A percentile compares a stretch with the other conserved stretches of the same genome.
Conservation (phyloP, 2,888 invertebrate genomes). For the Melanchra persicariae region DNA sequence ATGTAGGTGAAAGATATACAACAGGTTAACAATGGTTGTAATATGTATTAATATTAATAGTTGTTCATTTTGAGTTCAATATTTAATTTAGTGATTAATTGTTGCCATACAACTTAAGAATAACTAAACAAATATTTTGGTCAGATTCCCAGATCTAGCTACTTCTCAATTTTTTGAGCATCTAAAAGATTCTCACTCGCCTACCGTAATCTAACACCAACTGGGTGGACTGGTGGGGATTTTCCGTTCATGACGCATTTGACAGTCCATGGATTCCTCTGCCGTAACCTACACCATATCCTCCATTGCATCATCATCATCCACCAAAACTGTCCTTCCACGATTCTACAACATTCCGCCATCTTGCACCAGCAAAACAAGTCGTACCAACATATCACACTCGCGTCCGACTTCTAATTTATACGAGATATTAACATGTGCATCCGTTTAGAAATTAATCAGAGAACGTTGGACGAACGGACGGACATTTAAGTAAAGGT, state of each 20-base stretch:
- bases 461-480: constrained; percentile 72
- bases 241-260: constrained; percentile 7
- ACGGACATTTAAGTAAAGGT: constrained; percentile 74
- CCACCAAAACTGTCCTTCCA: constrained; percentile 23
- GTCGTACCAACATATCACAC: constrained; percentile 35
- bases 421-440: constrained; percentile 72
- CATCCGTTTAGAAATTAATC: constrained; percentile 82
- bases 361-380: constrained; percentile 14
- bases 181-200: neutral
- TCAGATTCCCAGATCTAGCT: neutral
- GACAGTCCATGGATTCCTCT: constrained; percentile 6
- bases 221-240: neutral
- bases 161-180: neutral
- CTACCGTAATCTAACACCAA: neutral
- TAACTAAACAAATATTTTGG: neutral
- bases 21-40: neutral
- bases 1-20: neutral
- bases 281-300: constrained; percentile 4
- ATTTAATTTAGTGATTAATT: neutral
- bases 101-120: neutral
- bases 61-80: too few relatives aligned
- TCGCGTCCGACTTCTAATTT: constrained; percentile 69
- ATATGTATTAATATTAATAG: too few relatives aligned
- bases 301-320: constrained; percentile 9
- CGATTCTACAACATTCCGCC: constrained; percentile 22